Conservation (phyloP, 2,113 vertebrate genomes). For the Silurus asotus region DNA sequence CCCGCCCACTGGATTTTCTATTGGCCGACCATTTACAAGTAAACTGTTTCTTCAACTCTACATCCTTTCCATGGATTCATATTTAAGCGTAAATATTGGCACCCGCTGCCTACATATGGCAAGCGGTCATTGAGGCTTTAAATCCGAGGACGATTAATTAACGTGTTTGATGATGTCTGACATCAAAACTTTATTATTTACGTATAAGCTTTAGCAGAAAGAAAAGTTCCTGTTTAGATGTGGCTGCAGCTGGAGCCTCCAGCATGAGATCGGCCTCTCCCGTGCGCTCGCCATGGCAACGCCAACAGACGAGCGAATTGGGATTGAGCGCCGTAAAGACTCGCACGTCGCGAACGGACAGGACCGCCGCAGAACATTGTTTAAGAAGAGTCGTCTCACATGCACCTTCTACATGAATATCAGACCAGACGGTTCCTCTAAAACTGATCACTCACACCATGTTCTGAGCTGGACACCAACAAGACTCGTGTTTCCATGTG, state of each 20-base stretch:
- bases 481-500: not conserved
- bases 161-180: no score
- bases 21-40: no score
- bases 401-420: not conserved
- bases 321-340: slow-evolving; percentile 36
- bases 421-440: not conserved
- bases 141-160: no score
- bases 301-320: slow-evolving; percentile 36
- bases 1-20: no score
- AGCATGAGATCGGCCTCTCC: slow-evolving; percentile 46
- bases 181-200: no score
- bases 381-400: not conserved
- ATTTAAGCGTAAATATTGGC: no score
- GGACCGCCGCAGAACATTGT: not conserved
- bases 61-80: no score
- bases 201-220: no score
- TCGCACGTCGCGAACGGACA: not conserved
- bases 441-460: not conserved
- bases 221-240: not conserved
- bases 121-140: no score
- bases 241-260: slow-evolving; percentile 14
- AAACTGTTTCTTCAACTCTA: no score
- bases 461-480: not conserved
- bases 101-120: no score
- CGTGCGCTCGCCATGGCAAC: slow-evolving; percentile 56